These are phyloP conservation scores for Daubentonia madagascariensis DNA, from an alignment of 2,113 vertebrate species.

Conservation along the genomic window DNA sequence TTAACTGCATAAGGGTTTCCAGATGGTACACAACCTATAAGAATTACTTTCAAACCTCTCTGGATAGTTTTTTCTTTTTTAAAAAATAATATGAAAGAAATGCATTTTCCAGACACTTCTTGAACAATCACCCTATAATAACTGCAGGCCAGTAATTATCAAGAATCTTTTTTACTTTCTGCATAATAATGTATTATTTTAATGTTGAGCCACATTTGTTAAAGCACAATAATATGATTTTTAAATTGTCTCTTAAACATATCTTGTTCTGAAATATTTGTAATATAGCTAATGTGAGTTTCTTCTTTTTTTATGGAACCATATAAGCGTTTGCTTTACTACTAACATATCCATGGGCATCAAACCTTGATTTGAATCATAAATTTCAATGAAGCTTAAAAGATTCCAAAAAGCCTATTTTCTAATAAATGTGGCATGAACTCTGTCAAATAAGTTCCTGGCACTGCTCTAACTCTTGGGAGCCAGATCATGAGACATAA, in stretches of 20 bases:
- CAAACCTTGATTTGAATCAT: not conserved
- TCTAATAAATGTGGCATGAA: constrained; percentile 12
- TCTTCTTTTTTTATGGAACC: not conserved
- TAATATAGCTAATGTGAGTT: not conserved
- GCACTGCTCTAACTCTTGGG: not conserved
- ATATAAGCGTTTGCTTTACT: not conserved
- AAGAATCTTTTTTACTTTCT: constrained; percentile 7
- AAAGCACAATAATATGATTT: constrained; percentile 9
- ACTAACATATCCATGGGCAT: not conserved
- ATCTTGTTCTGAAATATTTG: not conserved
- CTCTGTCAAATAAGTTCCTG: constrained; percentile 27
- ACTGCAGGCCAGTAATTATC: not conserved
- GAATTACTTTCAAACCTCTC: not conserved
- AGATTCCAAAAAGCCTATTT: constrained; percentile 13
- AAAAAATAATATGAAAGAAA: not conserved
- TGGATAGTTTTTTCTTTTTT: not conserved
- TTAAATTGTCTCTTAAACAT: constrained; percentile 22
- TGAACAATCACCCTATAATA: not conserved
- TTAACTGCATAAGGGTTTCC: not conserved
- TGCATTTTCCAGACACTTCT: not conserved
- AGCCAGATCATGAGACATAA: constrained; percentile 9
- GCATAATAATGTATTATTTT: constrained; percentile 12
- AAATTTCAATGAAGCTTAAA: not conserved
- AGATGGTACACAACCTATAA: not conserved
- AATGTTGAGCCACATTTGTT: not conserved